These are phyloP conservation scores for Drosophila rubida DNA, from an alignment of 2,888 invertebrate genomes.

Conservation along the genomic window DNA sequence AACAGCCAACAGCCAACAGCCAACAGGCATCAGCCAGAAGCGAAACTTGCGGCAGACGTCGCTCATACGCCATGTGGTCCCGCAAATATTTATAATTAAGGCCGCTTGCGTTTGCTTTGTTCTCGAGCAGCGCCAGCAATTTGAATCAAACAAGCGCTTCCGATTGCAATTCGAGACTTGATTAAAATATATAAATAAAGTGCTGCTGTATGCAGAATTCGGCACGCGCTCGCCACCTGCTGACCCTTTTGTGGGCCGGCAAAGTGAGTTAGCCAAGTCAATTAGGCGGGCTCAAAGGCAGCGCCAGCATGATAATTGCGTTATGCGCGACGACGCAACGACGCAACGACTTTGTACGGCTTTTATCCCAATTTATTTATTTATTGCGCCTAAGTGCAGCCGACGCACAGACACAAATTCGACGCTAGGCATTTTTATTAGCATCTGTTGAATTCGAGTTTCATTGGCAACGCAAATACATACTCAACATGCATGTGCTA, in stretches of 20 bases:
- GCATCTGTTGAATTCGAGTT: constrained; percentile 47
- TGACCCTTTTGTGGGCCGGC: not conserved
- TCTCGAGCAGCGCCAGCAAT: constrained; percentile 27
- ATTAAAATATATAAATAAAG: no score
- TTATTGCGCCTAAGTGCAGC: not conserved
- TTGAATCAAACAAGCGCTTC: constrained; percentile 49
- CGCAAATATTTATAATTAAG: constrained; percentile 35
- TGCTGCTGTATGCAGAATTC: no score
- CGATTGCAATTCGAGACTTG: no score
- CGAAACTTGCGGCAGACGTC: no score
- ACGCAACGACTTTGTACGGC: constrained; percentile 39
- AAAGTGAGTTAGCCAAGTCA: constrained; percentile 32
- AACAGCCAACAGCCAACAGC: no score
- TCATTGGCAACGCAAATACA: constrained; percentile 21
- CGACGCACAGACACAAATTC: not conserved
- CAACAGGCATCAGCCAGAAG: no score
- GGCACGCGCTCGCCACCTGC: constrained; percentile 1
- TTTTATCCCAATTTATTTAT: constrained; percentile 23
- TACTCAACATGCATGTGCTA: constrained; percentile 10
- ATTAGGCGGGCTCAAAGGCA: constrained; percentile 39
- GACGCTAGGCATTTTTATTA: constrained; percentile 28
- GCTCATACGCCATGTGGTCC: constrained; percentile 47
- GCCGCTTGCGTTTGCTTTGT: constrained; percentile 9
- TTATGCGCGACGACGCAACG: constrained; percentile 51
- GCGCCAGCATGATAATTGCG: constrained; percentile 44